These are phyloP conservation scores for Aurelia aurita DNA, from an alignment of 30 jellyfish, hydroid and myxozoan genomes.

Conservation along the genomic window DNA sequence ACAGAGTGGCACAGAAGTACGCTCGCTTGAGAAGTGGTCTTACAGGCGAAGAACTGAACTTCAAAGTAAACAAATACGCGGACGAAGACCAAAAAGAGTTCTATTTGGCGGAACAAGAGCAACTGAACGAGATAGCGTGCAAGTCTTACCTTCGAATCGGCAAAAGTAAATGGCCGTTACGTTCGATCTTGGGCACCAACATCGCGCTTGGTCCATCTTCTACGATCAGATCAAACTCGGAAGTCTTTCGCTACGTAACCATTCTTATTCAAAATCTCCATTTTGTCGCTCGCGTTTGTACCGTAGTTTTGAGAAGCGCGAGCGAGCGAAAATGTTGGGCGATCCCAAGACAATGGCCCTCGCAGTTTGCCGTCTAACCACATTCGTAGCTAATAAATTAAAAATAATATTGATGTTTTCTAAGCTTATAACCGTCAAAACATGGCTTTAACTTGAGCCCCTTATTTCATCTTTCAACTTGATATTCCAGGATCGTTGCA, in stretches of 20 bases:
- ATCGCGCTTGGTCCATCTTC: background rate
- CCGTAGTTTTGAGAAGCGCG: background rate
- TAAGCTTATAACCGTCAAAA: conserved; percentile 60
- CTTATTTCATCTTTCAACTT: background rate
- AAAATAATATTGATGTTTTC: conserved; percentile 45
- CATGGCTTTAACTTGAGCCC: conserved; percentile 15
- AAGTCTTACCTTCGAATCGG: conserved; percentile 24
- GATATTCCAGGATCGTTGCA: no score
- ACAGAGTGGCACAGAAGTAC: background rate
- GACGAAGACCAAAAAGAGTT: background rate
- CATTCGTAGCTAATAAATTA: conserved; percentile 77
- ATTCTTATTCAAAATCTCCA: no score
- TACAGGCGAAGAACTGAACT: no score
- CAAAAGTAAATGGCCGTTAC: conserved; percentile 6
- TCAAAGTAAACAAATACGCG: background rate
- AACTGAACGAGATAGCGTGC: background rate
- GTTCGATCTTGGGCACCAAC: no score
- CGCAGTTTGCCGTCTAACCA: conserved; percentile 76
- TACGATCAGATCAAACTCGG: background rate
- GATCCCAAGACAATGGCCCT: conserved; percentile 56
- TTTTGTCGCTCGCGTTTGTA: no score
- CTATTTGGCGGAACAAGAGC: background rate
- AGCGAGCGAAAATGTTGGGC: conserved; percentile 14
- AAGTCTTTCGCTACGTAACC: no score
- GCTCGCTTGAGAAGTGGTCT: no score